Conservation (phyloP, 2,888 invertebrate species). For the Noctua fimbriata region DNA sequence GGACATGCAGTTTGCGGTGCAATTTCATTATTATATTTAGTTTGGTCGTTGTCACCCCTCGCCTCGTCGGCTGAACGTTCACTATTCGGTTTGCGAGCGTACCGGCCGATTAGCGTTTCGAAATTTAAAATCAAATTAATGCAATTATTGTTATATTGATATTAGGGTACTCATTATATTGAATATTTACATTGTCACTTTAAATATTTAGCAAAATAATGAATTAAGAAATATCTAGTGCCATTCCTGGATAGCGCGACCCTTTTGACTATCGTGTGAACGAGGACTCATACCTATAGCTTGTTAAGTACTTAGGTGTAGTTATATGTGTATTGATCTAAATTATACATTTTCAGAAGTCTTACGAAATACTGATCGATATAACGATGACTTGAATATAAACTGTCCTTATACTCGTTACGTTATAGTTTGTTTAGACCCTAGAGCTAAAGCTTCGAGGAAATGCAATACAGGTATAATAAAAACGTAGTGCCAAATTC, state of each 20-base stretch:
- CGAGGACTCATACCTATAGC: conserved; percentile 81
- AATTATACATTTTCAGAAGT: conserved; percentile 68
- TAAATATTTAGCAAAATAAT: conserved; percentile 83
- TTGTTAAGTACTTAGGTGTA: conserved; percentile 83
- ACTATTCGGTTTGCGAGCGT: conserved; percentile 73
- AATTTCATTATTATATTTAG: conserved; percentile 68
- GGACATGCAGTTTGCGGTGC: conserved; percentile 38
- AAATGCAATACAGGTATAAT: conserved; percentile 71
- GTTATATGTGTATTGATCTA: conserved; percentile 78
- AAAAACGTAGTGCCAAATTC: conserved; percentile 78
- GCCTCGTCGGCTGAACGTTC: conserved; percentile 73
- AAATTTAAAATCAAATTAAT: conserved; percentile 81
- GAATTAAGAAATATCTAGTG: conserved; percentile 80
- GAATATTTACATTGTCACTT: conserved; percentile 83
- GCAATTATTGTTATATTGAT: conserved; percentile 84
- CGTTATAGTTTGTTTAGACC: conserved; percentile 59
- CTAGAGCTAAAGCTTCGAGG: conserved; percentile 72
- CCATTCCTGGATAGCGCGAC: conserved; percentile 83
- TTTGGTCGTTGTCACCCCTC: conserved; percentile 73
- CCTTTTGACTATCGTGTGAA: conserved; percentile 79
- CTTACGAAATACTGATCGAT: conserved; percentile 67
- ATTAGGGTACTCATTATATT: conserved; percentile 83
- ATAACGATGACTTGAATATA: conserved; percentile 56
- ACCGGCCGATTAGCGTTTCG: conserved; percentile 73
- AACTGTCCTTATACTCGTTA: conserved; percentile 56